phyloP scores from a whole-genome alignment of 2,113 vertebrate species.

The Clarias macrocephalus region DNA sequence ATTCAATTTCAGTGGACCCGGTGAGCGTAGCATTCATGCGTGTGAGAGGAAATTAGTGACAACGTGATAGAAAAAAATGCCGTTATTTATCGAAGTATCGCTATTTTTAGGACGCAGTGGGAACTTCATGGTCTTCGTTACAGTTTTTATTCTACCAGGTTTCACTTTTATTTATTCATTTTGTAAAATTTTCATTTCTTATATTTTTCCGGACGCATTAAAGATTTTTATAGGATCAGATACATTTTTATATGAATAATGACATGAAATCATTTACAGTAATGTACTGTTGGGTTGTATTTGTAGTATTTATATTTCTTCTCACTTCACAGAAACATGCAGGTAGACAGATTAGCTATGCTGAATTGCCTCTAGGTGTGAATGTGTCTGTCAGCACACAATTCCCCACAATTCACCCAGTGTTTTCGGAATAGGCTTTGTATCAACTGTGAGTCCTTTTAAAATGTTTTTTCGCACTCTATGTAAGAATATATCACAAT shows the following conservation, averaged over 20 bases:
- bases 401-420: background rate
- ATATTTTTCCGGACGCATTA: background rate
- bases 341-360: background rate
- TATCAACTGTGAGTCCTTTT: background rate
- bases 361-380: background rate
- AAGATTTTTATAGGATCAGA: background rate
- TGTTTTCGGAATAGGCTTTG: background rate
- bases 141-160: background rate
- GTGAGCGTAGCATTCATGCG: no score
- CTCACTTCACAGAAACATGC: background rate
- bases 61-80: no score
- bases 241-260: background rate
- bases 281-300: background rate
- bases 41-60: no score
- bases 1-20: no score
- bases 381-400: background rate
- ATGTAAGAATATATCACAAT: background rate
- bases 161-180: background rate
- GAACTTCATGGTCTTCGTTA: no score
- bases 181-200: background rate
- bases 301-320: background rate
- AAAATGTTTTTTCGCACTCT: background rate
- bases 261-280: background rate
- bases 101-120: no score
- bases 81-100: no score